Percentiles rank a stretch among this genome's conserved stretches.
These are phyloP conservation scores for Radopholus similis DNA, from an alignment of 1,140 invertebrate genomes.

Conservation along the genomic window DNA sequence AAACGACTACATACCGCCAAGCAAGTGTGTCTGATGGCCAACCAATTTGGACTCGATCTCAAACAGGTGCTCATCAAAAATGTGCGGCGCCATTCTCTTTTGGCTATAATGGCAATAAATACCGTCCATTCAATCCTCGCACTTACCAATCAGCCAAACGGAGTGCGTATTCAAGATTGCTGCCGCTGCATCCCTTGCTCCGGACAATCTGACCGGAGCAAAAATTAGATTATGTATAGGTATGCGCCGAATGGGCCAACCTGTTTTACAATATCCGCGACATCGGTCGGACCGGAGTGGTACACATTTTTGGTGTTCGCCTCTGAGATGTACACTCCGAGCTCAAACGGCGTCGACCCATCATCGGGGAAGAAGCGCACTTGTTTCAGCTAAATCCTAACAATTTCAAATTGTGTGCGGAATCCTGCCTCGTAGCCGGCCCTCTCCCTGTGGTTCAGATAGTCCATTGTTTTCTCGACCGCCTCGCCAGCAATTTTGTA, in stretches of 20 bases:
- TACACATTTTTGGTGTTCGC: conserved; percentile 40
- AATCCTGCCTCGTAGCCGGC: conserved; percentile 35
- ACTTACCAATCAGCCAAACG: conserved; percentile 44
- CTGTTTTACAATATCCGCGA: conserved; percentile 38
- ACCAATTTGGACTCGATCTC: conserved; percentile 36
- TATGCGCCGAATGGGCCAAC: neutral
- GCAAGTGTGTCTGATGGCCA: neutral
- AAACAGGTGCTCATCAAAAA: conserved; percentile 48
- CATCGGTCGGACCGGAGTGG: conserved; percentile 32
- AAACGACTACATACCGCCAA: conserved; percentile 5
- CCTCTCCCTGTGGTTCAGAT: conserved; percentile 40
- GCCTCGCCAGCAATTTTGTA: conserved; percentile 40
- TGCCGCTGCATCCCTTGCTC: conserved; percentile 30
- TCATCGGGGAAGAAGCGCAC: conserved; percentile 50
- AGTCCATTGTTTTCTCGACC: conserved; percentile 37
- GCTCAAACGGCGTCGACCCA: conserved; percentile 41
- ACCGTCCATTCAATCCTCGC: no score
- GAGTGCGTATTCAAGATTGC: conserved; percentile 49
- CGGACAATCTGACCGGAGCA: conserved; percentile 36
- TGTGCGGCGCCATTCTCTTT: conserved; percentile 40
- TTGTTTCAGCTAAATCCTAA: conserved; percentile 18
- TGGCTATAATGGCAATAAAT: no score
- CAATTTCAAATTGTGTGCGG: neutral
- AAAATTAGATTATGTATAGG: neutral
- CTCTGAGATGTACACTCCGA: conserved; percentile 46